Conservation (phyloP, 2,888 invertebrate genomes). For the Alcis repandata region DNA sequence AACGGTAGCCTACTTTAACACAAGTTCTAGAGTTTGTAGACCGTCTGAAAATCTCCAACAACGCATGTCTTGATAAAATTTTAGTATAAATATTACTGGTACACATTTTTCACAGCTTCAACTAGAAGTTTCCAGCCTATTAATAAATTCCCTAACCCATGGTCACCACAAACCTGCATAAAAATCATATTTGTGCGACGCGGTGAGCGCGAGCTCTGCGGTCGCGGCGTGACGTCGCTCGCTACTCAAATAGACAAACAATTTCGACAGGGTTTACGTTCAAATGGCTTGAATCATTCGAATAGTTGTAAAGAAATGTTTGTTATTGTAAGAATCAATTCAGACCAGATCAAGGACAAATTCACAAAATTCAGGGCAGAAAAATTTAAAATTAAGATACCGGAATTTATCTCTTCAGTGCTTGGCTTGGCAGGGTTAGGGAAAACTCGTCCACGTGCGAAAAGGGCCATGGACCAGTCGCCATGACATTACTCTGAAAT, state of each 20-base stretch:
- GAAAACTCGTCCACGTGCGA: no score
- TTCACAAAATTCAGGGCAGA: background rate
- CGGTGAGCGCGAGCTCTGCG: slow-evolving; percentile 22
- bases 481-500: no score
- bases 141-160: background rate
- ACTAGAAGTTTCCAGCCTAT: background rate
- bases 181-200: slow-evolving; percentile 31
- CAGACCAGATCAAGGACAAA: background rate
- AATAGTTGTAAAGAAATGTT: background rate
- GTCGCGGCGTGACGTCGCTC: slow-evolving; percentile 17
- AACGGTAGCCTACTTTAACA: no score
- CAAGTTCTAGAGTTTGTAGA: no score
- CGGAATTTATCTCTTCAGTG: no score
- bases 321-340: background rate
- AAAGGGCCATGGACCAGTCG: no score
- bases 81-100: no score
- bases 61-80: no score
- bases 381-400: no score
- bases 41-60: no score
- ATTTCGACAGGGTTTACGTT: slow-evolving; percentile 14
- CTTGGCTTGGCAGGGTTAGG: no score
- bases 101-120: background rate
- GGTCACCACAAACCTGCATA: slow-evolving; percentile 24
- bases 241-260: slow-evolving; percentile 6
- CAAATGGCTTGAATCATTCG: slow-evolving; percentile 9